These are phyloP conservation scores for Andrena haemorrhoa DNA, from an alignment of 2,888 invertebrate species.

Conservation along the genomic window DNA sequence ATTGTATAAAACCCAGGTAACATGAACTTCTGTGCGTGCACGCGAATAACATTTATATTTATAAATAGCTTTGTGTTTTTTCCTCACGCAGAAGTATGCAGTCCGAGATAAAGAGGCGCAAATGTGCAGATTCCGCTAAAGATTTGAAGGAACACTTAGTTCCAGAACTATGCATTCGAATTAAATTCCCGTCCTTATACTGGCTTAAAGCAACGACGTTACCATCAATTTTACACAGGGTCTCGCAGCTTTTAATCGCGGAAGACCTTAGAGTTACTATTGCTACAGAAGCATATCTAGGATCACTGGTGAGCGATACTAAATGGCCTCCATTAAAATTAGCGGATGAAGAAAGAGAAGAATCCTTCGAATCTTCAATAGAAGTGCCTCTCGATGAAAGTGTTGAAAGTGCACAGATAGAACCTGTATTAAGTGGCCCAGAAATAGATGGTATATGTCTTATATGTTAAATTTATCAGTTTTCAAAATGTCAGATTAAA, in stretches of 20 bases:
- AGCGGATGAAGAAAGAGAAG: slow-evolving; percentile 49
- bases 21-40: not conserved
- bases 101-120: slow-evolving; percentile 80
- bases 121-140: slow-evolving; percentile 85
- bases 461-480: not conserved
- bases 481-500: not conserved
- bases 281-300: slow-evolving; percentile 85
- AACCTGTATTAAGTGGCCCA: slow-evolving; percentile 57
- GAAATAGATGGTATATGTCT: slow-evolving; percentile 74
- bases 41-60: not conserved
- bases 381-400: slow-evolving; percentile 63
- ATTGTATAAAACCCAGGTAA: slow-evolving; percentile 87
- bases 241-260: slow-evolving; percentile 89
- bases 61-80: no score
- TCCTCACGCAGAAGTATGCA: slow-evolving; percentile 81
- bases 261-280: slow-evolving; percentile 89
- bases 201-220: slow-evolving; percentile 95
- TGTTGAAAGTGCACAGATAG: slow-evolving; percentile 42
- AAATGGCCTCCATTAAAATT: slow-evolving; percentile 77
- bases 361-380: slow-evolving; percentile 45
- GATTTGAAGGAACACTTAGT: slow-evolving; percentile 90
- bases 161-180: slow-evolving; percentile 94
- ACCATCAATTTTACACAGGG: slow-evolving; percentile 94
- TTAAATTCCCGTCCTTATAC: slow-evolving; percentile 90
- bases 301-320: slow-evolving; percentile 79